A percentile compares a stretch with the other conserved stretches of the same genome.
Evolutionary conservation across 2,113 vertebrate genomes (phyloP).

Genomic region (Ictidomys tridecemlineatus): DNA sequence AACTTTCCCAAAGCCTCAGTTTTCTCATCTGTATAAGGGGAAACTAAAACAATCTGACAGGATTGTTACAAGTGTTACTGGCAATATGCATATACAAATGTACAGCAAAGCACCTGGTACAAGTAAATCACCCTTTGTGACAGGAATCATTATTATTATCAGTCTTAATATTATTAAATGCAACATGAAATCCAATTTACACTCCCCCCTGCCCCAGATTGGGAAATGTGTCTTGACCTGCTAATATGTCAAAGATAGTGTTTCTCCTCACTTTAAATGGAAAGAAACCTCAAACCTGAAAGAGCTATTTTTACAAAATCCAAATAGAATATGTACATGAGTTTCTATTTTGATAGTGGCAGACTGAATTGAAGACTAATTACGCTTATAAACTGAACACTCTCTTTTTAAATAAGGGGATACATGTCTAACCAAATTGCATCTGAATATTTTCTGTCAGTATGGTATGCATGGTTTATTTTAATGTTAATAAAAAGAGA

Average conservation of each 20-base stretch:
- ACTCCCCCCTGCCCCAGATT: not conserved
- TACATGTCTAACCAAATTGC: conserved; percentile 8
- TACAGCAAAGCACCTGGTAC: not conserved
- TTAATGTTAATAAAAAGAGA: conserved; percentile 20
- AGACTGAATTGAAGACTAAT: not conserved
- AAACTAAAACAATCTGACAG: not conserved
- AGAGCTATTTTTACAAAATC: conserved; percentile 24
- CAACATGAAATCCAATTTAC: not conserved
- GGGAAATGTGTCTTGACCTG: not conserved
- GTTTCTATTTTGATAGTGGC: conserved; percentile 46
- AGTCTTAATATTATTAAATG: not conserved
- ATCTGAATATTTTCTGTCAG: not conserved
- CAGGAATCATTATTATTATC: not conserved
- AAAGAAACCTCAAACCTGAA: not conserved
- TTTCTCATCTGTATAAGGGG: not conserved
- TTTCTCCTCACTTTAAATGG: conserved; percentile 9
- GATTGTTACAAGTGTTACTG: not conserved
- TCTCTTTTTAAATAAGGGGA: conserved; percentile 13
- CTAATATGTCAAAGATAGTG: not conserved
- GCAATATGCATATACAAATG: not conserved
- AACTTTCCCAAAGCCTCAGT: not conserved
- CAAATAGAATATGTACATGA: not conserved
- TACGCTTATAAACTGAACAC: not conserved
- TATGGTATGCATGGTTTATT: not conserved
- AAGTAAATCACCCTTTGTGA: not conserved